These are phyloP conservation scores for Bathynomus jamesi DNA, from an alignment of 1,140 invertebrate genomes.

Conservation along the genomic window DNA sequence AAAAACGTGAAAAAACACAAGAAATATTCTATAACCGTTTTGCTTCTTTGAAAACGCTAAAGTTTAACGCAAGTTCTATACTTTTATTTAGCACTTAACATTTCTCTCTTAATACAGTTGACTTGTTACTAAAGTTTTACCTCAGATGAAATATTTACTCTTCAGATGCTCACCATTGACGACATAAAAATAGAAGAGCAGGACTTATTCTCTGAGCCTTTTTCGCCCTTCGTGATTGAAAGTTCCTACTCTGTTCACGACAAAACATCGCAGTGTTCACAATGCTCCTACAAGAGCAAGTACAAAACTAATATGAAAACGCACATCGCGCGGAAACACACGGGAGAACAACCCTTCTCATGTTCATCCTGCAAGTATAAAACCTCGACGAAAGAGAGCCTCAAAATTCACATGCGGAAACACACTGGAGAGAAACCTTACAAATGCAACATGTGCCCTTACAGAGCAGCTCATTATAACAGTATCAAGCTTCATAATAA, in stretches of 20 bases:
- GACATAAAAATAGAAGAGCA: background rate
- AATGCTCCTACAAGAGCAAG: background rate
- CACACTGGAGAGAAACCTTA: conserved; percentile 6
- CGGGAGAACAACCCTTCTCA: background rate
- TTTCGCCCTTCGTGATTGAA: background rate
- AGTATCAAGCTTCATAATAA: background rate
- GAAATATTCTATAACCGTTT: no score
- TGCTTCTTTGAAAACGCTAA: no score
- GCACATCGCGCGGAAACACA: background rate
- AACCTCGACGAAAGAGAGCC: background rate
- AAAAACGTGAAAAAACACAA: no score
- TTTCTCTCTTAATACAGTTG: background rate
- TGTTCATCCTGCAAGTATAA: background rate
- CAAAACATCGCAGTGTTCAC: background rate
- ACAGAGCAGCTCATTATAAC: background rate
- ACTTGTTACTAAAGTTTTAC: background rate
- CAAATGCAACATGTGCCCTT: background rate
- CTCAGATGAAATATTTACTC: background rate
- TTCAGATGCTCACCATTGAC: background rate
- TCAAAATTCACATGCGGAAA: background rate
- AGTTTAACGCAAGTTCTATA: no score
- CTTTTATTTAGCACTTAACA: no score
- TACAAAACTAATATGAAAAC: background rate
- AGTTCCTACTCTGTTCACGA: background rate
- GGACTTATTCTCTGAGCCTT: background rate